Evolutionary conservation across 1,140 invertebrate genomes (phyloP).

Genomic region (Lasaia peninsularis): DNA sequence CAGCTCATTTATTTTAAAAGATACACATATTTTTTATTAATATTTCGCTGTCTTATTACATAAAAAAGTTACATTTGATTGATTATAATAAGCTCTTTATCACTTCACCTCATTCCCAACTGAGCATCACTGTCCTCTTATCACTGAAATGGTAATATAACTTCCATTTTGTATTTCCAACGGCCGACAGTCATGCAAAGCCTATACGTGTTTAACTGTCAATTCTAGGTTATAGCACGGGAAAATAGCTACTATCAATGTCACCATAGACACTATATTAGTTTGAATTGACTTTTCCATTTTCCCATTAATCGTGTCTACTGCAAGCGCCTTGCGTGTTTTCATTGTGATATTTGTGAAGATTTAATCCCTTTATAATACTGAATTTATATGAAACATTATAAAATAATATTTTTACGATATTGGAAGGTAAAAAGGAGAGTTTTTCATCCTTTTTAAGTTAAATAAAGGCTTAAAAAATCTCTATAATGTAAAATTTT

Average conservation of each 20-base stretch:
- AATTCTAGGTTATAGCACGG: constrained; percentile 21
- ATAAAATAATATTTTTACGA: constrained; percentile 34
- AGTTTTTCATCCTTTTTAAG: too few species aligned
- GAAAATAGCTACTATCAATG: constrained; percentile 16
- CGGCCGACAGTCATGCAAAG: constrained; percentile 45
- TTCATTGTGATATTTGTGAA: constrained; percentile 66
- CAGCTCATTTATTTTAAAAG: too few species aligned
- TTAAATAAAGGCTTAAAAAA: too few species aligned
- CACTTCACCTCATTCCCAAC: background rate
- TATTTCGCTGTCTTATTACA: too few species aligned
- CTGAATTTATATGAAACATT: constrained; percentile 55
- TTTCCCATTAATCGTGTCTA: constrained; percentile 38
- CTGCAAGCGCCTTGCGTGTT: constrained; percentile 59
- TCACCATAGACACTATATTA: constrained; percentile 7
- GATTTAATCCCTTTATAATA: constrained; percentile 63
- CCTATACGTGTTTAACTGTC: constrained; percentile 26
- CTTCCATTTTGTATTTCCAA: constrained; percentile 49
- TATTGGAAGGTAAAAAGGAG: too few species aligned
- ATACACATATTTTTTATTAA: too few species aligned
- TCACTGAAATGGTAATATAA: constrained; percentile 44
- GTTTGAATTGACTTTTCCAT: constrained; percentile 15
- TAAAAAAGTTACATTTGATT: too few species aligned
- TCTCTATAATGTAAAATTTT: too few species aligned
- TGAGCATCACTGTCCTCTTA: constrained; percentile 26
- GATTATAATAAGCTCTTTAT: too few species aligned